Evolutionary conservation across 2,888 invertebrate genomes (phyloP).

Genomic region (Campaea margaritaria): DNA sequence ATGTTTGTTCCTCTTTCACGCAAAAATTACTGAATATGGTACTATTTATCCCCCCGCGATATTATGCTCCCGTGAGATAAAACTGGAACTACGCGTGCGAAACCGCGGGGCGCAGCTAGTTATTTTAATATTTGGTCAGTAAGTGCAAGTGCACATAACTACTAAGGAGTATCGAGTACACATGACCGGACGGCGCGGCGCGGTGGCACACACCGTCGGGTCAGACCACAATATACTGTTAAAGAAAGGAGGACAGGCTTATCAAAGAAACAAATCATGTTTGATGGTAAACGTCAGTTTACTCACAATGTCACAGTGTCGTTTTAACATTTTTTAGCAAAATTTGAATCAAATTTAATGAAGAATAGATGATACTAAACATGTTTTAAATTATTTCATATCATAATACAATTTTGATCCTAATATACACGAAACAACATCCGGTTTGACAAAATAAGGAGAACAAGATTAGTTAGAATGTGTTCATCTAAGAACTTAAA

Average conservation of each 20-base stretch:
- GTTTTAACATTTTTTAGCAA: constrained; percentile 24
- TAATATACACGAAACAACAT: constrained; percentile 14
- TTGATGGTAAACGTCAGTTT: constrained; percentile 38
- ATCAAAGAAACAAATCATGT: constrained; percentile 3
- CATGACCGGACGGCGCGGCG: no score
- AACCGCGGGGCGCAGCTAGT: no score
- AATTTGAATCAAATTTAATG: constrained; percentile 6
- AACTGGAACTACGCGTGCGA: no score
- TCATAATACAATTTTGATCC: not conserved
- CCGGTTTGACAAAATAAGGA: constrained; percentile 1
- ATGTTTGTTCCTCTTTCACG: no score
- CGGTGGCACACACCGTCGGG: no score
- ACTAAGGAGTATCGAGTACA: no score
- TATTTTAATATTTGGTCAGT: no score
- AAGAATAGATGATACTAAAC: constrained; percentile 1
- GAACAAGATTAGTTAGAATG: constrained; percentile 1
- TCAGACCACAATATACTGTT: no score
- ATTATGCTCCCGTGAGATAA: no score
- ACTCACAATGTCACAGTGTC: constrained; percentile 36
- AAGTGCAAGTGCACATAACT: no score
- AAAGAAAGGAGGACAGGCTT: not conserved
- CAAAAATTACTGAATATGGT: no score
- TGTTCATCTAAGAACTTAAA: constrained; percentile 3
- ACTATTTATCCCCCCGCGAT: no score
- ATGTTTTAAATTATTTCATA: constrained; percentile 13